Percentiles rank a stretch among this genome's conserved stretches.
Conservation (phyloP, 1,140 invertebrate genomes). For the Potamilus streckersoni region DNA sequence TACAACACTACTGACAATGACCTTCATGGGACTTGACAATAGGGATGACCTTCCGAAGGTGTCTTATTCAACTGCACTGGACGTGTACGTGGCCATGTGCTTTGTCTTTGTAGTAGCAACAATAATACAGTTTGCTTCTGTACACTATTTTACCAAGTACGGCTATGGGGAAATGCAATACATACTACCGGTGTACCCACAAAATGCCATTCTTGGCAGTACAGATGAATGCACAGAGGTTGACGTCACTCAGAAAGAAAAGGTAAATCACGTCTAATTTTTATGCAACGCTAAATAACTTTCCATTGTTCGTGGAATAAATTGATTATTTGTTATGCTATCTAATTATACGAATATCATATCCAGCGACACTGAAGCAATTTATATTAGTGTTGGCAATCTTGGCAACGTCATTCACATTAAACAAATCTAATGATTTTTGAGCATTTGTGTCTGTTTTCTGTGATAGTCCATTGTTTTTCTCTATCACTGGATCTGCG, state of each 20-base stretch:
- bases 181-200: neutral
- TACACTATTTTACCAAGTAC: slow-evolving; percentile 91
- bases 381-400: too few species aligned
- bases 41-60: slow-evolving; percentile 88
- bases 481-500: too few species aligned
- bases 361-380: too few species aligned
- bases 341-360: neutral
- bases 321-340: neutral
- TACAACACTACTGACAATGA: slow-evolving; percentile 90
- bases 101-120: slow-evolving; percentile 90
- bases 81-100: slow-evolving; percentile 88
- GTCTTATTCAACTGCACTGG: slow-evolving; percentile 86
- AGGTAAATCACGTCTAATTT: slow-evolving; percentile 8
- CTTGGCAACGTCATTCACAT: too few species aligned
- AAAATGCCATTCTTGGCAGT: neutral
- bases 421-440: too few species aligned
- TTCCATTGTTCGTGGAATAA: neutral
- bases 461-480: too few species aligned
- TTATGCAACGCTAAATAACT: neutral
- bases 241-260: slow-evolving; percentile 14
- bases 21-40: slow-evolving; percentile 86
- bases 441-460: too few species aligned
- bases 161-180: slow-evolving; percentile 77
- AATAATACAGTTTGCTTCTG: slow-evolving; percentile 82
- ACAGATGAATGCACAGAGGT: slow-evolving; percentile 21